Percentiles rank a stretch among this genome's conserved stretches.
These are phyloP conservation scores for Thera britannica DNA, from an alignment of 2,888 invertebrate species.

Conservation along the genomic window DNA sequence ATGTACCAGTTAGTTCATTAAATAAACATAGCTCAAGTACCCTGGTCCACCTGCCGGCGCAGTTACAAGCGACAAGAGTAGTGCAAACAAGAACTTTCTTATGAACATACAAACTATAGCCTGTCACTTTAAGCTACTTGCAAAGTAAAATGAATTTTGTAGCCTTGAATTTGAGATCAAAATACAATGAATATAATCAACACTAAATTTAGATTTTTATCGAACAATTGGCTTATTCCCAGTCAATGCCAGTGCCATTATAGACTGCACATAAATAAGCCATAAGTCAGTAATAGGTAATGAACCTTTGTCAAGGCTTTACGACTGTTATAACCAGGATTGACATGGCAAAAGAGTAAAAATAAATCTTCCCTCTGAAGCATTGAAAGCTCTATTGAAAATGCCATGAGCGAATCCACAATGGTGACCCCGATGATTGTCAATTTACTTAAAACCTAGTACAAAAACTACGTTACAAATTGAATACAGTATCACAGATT, in stretches of 20 bases:
- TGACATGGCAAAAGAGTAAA: too few relatives aligned
- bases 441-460: too few relatives aligned
- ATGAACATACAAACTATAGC: slow-evolving; percentile 20
- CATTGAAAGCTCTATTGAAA: too few relatives aligned
- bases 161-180: neutral
- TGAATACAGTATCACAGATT: neutral
- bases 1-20: neutral
- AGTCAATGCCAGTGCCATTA: neutral
- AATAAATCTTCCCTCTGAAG: too few relatives aligned
- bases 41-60: slow-evolving; percentile 39
- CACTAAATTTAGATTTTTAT: neutral
- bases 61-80: slow-evolving; percentile 63
- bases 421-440: too few relatives aligned
- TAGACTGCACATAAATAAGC: neutral
- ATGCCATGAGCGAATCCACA: too few relatives aligned
- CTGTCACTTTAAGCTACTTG: neutral
- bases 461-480: too few relatives aligned
- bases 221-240: neutral
- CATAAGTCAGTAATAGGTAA: neutral
- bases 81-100: slow-evolving; percentile 54
- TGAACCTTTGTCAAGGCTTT: neutral
- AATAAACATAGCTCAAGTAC: slow-evolving; percentile 10
- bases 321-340: neutral
- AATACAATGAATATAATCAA: neutral
- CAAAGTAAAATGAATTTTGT: neutral